Percentiles rank a stretch among this genome's conserved stretches.
These are phyloP conservation scores for Listrodromus nycthemerus DNA, from an alignment of 2,888 invertebrate genomes.

Conservation along the genomic window DNA sequence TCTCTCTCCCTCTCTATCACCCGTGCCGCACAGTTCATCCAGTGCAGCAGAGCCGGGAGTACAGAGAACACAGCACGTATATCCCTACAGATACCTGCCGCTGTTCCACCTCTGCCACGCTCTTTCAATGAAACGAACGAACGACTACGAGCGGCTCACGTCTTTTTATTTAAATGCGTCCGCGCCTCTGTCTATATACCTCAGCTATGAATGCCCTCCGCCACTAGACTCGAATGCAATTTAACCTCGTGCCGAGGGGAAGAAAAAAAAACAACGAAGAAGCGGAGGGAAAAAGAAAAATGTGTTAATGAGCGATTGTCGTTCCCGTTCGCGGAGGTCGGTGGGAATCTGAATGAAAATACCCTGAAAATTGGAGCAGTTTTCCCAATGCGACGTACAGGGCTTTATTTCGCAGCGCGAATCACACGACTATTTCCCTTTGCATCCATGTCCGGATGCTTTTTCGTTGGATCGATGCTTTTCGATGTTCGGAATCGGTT, in stretches of 20 bases:
- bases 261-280: not conserved
- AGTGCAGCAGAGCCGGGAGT: constrained; percentile 11
- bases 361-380: constrained; percentile 76
- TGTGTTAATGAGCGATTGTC: constrained; percentile 84
- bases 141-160: constrained; percentile 67
- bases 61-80: constrained; percentile 22
- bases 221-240: constrained; percentile 75
- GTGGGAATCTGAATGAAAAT: constrained; percentile 77
- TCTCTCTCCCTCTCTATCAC: constrained; percentile 54
- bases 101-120: constrained; percentile 41
- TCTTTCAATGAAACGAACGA: constrained; percentile 66
- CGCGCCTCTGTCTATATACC: constrained; percentile 65
- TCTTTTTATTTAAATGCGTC: constrained; percentile 82
- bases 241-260: constrained; percentile 72
- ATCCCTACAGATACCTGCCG: constrained; percentile 44
- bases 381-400: constrained; percentile 12
- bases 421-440: constrained; percentile 11
- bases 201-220: constrained; percentile 71
- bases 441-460: not conserved
- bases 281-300: constrained; percentile 71
- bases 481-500: not conserved
- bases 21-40: constrained; percentile 53
- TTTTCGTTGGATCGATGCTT: not conserved
- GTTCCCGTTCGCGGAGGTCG: constrained; percentile 70
- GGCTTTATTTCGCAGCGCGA: constrained; percentile 7